Base-by-base conservation (phyloP, 64 coral and sea anemone species). In the Dendronephthya gigantea region DNA sequence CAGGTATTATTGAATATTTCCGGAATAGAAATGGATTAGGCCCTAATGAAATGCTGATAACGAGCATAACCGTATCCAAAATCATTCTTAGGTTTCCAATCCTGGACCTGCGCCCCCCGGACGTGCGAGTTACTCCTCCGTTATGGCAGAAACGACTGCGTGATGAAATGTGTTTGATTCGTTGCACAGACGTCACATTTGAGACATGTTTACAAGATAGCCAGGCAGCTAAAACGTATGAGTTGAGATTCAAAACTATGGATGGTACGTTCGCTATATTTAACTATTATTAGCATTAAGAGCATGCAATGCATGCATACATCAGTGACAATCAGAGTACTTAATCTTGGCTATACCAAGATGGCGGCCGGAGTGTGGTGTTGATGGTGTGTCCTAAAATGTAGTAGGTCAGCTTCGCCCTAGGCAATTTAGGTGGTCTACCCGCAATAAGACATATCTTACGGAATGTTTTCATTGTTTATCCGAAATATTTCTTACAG, bases 141-240 rank as follows among this genome's bases (percentile, higher is more conserved):
- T 93, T 92, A 89, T 98, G 94, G 94, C 90, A 98, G 40, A 89
- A 98, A 70, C 87, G 87, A 0, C 65, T 98, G 17, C 85, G 94
- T 6, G 88, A 98, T 11, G 94, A 98, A 33, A 72, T 30, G 15
- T 59, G 93, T 9, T 49, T 86, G 17, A 82, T 98, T 33, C 91
- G 90, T 29, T 91, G 93, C 23, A 89, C 91, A 30, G 92, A 92
- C 23, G 76, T 93, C 9, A 88, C 91, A 62, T 91, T 93, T 65
- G 93, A 91, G 27, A 97, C 91, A 14, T 55, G 52, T 50, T 33
- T 91, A 11, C 76, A 81, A n/a, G 89, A 85, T 48, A 82, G 83
- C 50, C 92, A 98, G 15, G 16, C 91, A 0, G 83, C 79, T 2
- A 35, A 29, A 7, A 52, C 76, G 25, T 91, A 93, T 40, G 87